Percentiles rank a stretch among this genome's conserved stretches.
These are phyloP conservation scores for Lophura nycthemera DNA, from an alignment of 2,113 vertebrate genomes.

Conservation along the genomic window DNA sequence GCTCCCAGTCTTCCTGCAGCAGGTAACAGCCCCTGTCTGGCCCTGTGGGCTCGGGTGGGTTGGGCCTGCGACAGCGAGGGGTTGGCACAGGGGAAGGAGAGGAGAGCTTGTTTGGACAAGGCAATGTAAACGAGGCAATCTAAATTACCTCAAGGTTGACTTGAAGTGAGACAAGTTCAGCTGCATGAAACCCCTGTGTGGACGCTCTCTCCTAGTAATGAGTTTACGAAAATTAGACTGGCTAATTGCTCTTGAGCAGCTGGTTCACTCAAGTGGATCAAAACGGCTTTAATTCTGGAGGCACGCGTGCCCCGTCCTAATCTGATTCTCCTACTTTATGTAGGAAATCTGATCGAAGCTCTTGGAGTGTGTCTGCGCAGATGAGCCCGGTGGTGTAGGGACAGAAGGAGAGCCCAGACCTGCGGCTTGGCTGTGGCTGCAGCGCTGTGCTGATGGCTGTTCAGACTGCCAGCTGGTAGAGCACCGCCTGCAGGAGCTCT, in stretches of 20 bases:
- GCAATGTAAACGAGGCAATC: not conserved
- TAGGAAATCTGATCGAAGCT: not conserved
- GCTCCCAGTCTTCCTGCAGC: constrained; percentile 95
- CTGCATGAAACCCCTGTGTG: not conserved
- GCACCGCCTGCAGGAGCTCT: not conserved
- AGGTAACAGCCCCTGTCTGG: constrained; percentile 80
- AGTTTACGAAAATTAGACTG: not conserved
- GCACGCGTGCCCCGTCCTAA: not conserved
- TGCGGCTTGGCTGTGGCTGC: rapidly evolving
- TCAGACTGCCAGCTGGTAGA: not conserved
- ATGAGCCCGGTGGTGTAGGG: not conserved
- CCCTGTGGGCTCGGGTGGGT: constrained; percentile 33
- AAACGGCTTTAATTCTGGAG: not conserved
- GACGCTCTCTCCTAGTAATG: not conserved
- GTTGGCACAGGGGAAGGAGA: not conserved
- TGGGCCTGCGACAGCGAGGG: not conserved
- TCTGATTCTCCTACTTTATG: not conserved
- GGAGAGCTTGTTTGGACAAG: not conserved
- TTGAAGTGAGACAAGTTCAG: not conserved
- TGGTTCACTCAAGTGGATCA: not conserved
- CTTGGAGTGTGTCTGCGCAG: not conserved
- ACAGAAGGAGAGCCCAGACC: not conserved
- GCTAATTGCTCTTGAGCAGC: not conserved
- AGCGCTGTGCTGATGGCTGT: not conserved
- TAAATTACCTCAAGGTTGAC: not conserved